Evolutionary conservation across 2,888 invertebrate genomes (phyloP), one percentile per base, ranked within the genome.

Genomic region (Phragmatobia fuliginosa): DNA sequence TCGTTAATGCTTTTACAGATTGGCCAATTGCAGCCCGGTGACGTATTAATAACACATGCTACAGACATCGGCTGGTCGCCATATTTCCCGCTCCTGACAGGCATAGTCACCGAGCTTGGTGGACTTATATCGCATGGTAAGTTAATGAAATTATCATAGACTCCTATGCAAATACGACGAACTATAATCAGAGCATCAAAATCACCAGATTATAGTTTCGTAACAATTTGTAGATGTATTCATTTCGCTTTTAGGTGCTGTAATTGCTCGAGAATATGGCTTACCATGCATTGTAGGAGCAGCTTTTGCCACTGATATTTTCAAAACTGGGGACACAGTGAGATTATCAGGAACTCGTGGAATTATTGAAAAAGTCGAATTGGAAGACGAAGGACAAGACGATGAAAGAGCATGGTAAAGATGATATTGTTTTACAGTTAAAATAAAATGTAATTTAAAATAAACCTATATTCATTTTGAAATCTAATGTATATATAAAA

Each of bases 61-160:
- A 98, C 98, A 0, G 98, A 98, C 86, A 97, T 98, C 77, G 98
- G 97, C 1, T 98, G 98, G 98, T 97, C 97, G 3, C 98, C 98
- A 0, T 98, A 98, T 91, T 98, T 98, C 89, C 97, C 98, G 0
- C 95, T 98, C 63, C 88, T 98, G 28, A 93, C 96, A 0, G 98
- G 98, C 14, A 96, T 98, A 63, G 97, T 97, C 14, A 98, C 98
- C 0, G 98, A 98, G 89, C 94, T 98, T 0, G 98, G 98, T 0
- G 98, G 98, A 38, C 95, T 98, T 5, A 96, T 98, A 79, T 98
- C 98, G 49, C 98, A 98, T 6, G 45, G 45, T 49, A 49, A 49
- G 45, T n/a, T 49, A 6, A 49, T 21, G n/a, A n/a, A n/a, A 49
- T n/a, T 18, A n/a, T 21, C n/a, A n/a, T 38, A n/a, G n/a, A n/a